Conservation (phyloP, 92 coral and sea anemone genomes). For the Zoanthus solanderi region DNA sequence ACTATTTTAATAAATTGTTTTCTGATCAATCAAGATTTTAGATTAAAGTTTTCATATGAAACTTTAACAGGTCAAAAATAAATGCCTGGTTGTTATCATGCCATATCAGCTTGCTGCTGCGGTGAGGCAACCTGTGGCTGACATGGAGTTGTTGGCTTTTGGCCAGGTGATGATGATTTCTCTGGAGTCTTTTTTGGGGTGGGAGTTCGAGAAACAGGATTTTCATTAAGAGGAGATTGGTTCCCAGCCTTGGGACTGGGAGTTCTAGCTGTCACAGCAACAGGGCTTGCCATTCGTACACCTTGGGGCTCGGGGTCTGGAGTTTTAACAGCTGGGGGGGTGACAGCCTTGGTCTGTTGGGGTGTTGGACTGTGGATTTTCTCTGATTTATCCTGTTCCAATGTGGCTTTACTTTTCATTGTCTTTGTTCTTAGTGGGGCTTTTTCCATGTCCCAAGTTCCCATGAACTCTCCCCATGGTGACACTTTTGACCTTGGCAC, state of each 20-base stretch:
- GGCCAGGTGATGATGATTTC: too few species aligned
- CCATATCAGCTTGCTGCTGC: constrained; percentile 1
- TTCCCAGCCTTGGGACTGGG: constrained; percentile 70
- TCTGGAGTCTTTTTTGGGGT: background rate
- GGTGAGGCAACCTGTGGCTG: background rate
- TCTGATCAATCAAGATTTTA: too few species aligned
- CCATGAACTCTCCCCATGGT: constrained; percentile 96
- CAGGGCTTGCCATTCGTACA: constrained; percentile 42
- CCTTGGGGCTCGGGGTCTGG: constrained; percentile 50
- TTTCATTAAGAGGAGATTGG: constrained; percentile 52
- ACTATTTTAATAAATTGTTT: too few species aligned
- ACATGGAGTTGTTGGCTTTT: too few species aligned
- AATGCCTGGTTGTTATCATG: background rate
- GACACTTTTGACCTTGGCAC: constrained; percentile 83
- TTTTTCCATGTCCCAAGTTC: constrained; percentile 92
- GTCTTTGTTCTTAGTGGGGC: constrained; percentile 76
- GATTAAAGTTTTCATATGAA: background rate
- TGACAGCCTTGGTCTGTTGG: constrained; percentile 14
- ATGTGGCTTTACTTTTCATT: constrained; percentile 74
- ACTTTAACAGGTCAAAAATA: background rate
- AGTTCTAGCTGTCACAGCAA: constrained; percentile 50
- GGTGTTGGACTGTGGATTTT: constrained; percentile 44
- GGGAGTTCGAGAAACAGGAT: constrained; percentile 26
- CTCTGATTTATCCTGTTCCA: constrained; percentile 37
- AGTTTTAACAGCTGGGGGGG: constrained; percentile 40